These are phyloP conservation scores for Tapera naevia DNA, from an alignment of 2,797 vertebrate species.

Conservation along the genomic window DNA sequence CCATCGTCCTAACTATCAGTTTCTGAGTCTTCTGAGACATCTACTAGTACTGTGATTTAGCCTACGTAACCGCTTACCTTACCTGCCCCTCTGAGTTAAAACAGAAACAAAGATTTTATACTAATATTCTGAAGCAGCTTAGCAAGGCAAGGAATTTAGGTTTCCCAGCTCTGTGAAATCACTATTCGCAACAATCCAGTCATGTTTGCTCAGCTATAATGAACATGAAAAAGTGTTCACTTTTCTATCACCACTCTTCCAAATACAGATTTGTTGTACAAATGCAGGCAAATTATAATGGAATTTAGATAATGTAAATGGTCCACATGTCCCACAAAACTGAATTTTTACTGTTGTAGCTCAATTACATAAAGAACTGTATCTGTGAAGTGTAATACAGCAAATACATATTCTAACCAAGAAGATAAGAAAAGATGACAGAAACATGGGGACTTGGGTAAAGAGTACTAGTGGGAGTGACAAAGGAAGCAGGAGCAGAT, in stretches of 20 bases:
- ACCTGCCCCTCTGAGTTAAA: not conserved
- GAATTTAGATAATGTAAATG: not conserved
- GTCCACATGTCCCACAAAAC: not conserved
- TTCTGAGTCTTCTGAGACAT: not conserved
- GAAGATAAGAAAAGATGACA: not conserved
- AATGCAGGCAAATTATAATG: not conserved
- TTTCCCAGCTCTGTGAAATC: not conserved
- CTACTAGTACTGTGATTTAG: accelerated
- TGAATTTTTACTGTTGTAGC: not conserved
- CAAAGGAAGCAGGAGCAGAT: not conserved
- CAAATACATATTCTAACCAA: not conserved
- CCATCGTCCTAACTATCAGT: not conserved
- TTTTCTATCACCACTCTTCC: not conserved
- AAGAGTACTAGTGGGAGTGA: not conserved
- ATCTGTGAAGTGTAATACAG: not conserved
- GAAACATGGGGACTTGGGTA: not conserved
- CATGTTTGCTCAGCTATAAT: not conserved
- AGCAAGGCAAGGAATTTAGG: not conserved
- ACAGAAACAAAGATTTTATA: not conserved
- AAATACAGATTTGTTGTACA: not conserved
- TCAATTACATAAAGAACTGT: not conserved
- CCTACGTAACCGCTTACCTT: not conserved
- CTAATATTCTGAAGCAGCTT: not conserved
- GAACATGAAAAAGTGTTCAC: not conserved
- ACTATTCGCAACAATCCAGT: not conserved